These are phyloP conservation scores for Clarias platycephalus DNA, from an alignment of 2,797 vertebrate species.

Conservation along the genomic window DNA sequence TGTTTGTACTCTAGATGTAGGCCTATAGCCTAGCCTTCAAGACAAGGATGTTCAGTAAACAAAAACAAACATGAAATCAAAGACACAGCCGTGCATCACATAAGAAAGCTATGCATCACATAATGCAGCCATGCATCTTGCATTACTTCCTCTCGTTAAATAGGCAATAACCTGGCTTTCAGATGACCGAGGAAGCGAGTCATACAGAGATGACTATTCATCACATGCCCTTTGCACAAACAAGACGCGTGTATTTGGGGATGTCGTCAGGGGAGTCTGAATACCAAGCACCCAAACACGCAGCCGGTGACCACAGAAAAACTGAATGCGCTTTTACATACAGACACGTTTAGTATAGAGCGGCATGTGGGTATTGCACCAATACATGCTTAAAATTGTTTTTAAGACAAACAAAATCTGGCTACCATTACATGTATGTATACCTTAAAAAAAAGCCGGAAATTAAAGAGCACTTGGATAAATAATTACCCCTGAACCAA, in stretches of 20 bases:
- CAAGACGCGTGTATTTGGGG: slow-evolving; percentile 5
- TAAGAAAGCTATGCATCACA: not conserved
- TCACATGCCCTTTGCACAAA: slow-evolving; percentile 15
- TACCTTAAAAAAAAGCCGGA: not conserved
- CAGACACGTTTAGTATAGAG: not conserved
- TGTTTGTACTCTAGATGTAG: not conserved
- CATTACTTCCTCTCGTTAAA: not conserved
- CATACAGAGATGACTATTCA: slow-evolving; percentile 20
- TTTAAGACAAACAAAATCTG: not conserved
- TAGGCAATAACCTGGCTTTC: not conserved
- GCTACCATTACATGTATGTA: not conserved
- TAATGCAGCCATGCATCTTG: not conserved
- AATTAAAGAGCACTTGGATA: not conserved
- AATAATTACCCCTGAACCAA: not conserved
- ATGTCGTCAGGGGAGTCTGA: not conserved
- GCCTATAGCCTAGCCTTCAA: not conserved
- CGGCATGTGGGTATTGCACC: not conserved
- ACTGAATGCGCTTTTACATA: not conserved
- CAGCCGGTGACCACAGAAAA: not conserved
- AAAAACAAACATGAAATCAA: too few species aligned
- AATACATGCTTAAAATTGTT: too few species aligned
- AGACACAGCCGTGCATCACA: not conserved
- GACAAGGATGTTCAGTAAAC: not conserved
- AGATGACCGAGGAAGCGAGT: not conserved
- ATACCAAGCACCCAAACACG: slow-evolving; percentile 1